Evolutionary conservation across 2,888 invertebrate genomes (phyloP).

Genomic region (Cantharis rufa): DNA sequence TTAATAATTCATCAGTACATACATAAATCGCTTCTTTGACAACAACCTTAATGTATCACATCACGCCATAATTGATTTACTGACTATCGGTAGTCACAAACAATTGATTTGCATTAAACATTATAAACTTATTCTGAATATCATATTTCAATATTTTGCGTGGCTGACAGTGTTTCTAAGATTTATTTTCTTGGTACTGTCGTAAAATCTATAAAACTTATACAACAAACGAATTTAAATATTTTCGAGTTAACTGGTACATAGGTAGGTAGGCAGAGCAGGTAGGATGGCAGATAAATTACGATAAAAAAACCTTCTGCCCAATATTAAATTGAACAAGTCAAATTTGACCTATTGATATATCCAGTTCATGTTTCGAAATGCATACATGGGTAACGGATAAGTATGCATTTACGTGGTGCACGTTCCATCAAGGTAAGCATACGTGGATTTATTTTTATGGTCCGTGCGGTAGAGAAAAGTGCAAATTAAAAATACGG

Average conservation of each 20-base stretch:
- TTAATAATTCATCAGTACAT: slow-evolving; percentile 53
- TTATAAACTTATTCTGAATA: slow-evolving; percentile 53
- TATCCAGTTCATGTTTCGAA: background rate
- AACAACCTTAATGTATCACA: slow-evolving; percentile 56
- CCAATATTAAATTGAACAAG: background rate
- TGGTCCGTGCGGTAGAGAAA: slow-evolving; percentile 23
- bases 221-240: background rate
- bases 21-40: slow-evolving; percentile 51
- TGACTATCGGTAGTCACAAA: slow-evolving; percentile 52
- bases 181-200: slow-evolving; percentile 35
- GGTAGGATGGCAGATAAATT: background rate
- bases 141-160: slow-evolving; percentile 51
- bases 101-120: slow-evolving; percentile 57
- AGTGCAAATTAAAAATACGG: slow-evolving; percentile 24
- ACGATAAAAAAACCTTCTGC: background rate
- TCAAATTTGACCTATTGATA: background rate
- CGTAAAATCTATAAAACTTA: slow-evolving; percentile 6
- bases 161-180: slow-evolving; percentile 42
- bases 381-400: background rate
- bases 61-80: slow-evolving; percentile 56
- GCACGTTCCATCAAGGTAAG: slow-evolving; percentile 33
- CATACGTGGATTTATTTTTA: slow-evolving; percentile 40
- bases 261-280: background rate
- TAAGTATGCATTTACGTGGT: slow-evolving; percentile 17
- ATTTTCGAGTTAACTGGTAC: background rate